phyloP scores from a whole-genome alignment of 2,888 invertebrate species.

The Archaeoteleia sp. region DNA sequence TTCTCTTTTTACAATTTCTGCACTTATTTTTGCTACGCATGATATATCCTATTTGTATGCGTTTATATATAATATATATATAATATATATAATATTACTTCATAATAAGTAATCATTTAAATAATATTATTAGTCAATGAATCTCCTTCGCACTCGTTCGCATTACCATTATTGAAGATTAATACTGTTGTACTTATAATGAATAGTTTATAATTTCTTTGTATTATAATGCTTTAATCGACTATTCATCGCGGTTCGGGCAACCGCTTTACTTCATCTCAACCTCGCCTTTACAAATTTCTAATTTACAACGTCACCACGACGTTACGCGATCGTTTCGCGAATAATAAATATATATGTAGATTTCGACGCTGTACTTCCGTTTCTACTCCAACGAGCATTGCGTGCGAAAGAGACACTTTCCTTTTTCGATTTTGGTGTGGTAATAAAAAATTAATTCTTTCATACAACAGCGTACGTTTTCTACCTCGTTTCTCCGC shows the following conservation, averaged over 20 bases:
- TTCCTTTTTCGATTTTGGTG: slow-evolving; percentile 32
- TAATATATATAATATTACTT: slow-evolving; percentile 52
- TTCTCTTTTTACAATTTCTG: slow-evolving; percentile 17
- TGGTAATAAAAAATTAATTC: slow-evolving; percentile 11
- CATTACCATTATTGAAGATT: slow-evolving; percentile 62
- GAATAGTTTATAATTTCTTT: slow-evolving; percentile 60
- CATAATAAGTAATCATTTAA: slow-evolving; percentile 58
- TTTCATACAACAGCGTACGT: not conserved
- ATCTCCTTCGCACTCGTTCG: slow-evolving; percentile 56
- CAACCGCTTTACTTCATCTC: slow-evolving; percentile 21
- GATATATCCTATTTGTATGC: slow-evolving; percentile 36
- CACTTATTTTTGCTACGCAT: slow-evolving; percentile 31
- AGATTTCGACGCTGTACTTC: slow-evolving; percentile 10
- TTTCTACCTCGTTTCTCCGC: not conserved
- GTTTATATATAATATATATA: slow-evolving; percentile 50
- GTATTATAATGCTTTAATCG: slow-evolving; percentile 45
- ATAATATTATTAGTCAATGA: slow-evolving; percentile 57
- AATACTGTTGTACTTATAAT: slow-evolving; percentile 69
- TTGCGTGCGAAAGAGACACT: slow-evolving; percentile 35
- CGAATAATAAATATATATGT: slow-evolving; percentile 33
- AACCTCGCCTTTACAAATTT: slow-evolving; percentile 23
- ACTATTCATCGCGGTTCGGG: slow-evolving; percentile 31
- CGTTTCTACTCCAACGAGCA: slow-evolving; percentile 28
- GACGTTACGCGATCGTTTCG: slow-evolving; percentile 13
- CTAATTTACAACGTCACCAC: slow-evolving; percentile 34